Evolutionary conservation across 2,888 invertebrate genomes (phyloP).

Genomic region (Melanchra persicariae): DNA sequence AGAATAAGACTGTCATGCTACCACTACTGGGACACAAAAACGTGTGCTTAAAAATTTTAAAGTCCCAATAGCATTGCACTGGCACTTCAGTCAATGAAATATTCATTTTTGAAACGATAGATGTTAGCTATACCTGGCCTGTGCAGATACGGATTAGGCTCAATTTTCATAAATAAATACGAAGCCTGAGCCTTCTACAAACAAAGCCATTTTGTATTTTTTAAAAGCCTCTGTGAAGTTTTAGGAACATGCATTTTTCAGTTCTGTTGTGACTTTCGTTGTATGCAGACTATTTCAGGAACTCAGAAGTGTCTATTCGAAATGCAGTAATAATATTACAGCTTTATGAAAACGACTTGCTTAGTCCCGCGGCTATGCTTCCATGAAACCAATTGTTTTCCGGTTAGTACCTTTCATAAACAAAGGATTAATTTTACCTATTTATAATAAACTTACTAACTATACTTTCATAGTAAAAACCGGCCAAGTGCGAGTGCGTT

Average conservation of each 20-base stretch:
- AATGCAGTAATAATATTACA: background rate
- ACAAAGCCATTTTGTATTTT: conserved; percentile 64
- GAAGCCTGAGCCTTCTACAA: conserved; percentile 64
- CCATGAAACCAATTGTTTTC: no score
- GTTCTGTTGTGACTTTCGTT: background rate
- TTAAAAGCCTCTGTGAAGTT: conserved; percentile 26
- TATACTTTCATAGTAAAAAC: no score
- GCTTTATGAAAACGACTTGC: background rate
- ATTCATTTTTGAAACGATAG: conserved; percentile 76
- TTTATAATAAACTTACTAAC: no score
- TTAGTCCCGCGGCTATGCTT: no score
- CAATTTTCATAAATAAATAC: conserved; percentile 85
- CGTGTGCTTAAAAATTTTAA: conserved; percentile 3
- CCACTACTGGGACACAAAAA: background rate
- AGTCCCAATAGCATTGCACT: conserved; percentile 34
- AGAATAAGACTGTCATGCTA: no score
- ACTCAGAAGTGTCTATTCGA: background rate
- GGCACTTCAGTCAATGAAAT: conserved; percentile 62
- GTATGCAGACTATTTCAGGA: background rate
- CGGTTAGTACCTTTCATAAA: no score
- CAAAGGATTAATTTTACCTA: no score
- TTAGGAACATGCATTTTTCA: background rate
- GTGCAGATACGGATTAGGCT: conserved; percentile 82
- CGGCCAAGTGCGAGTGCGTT: no score
- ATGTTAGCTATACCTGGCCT: conserved; percentile 71